Evolutionary conservation across 2,113 vertebrate species (phyloP).

Genomic region (Sarotherodon lohbergeri): DNA sequence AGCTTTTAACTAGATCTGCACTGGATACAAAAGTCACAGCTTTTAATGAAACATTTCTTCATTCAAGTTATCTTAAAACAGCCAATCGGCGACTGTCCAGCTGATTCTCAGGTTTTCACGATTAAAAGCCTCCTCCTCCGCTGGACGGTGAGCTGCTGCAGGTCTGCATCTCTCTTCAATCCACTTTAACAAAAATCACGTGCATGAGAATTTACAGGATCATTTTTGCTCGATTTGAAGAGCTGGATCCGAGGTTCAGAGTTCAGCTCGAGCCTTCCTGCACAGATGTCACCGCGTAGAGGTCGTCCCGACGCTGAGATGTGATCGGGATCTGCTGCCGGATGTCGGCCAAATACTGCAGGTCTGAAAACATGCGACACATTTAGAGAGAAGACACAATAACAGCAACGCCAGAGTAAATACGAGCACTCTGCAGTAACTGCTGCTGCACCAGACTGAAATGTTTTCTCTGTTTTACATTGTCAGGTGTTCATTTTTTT

Average conservation of each 20-base stretch:
- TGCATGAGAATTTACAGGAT: not conserved
- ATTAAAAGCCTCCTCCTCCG: not conserved
- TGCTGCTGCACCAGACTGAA: not conserved
- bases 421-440: not conserved
- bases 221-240: not conserved
- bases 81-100: not conserved
- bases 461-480: not conserved
- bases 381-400: not conserved
- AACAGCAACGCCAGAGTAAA: not conserved
- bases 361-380: slow-evolving; percentile 71
- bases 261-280: slow-evolving; percentile 32
- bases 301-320: slow-evolving; percentile 82
- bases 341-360: slow-evolving; percentile 86
- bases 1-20: not conserved
- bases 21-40: not conserved
- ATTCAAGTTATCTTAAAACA: not conserved
- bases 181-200: not conserved
- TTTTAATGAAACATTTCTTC: not conserved
- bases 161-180: not conserved
- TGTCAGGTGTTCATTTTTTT: not conserved
- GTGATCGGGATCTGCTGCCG: slow-evolving; percentile 90
- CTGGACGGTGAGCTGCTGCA: not conserved
- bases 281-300: slow-evolving; percentile 74
- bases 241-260: not conserved
- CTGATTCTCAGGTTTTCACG: not conserved